Conservation (phyloP, 2,888 invertebrate species). For the Cyrtodaria siliqua region DNA sequence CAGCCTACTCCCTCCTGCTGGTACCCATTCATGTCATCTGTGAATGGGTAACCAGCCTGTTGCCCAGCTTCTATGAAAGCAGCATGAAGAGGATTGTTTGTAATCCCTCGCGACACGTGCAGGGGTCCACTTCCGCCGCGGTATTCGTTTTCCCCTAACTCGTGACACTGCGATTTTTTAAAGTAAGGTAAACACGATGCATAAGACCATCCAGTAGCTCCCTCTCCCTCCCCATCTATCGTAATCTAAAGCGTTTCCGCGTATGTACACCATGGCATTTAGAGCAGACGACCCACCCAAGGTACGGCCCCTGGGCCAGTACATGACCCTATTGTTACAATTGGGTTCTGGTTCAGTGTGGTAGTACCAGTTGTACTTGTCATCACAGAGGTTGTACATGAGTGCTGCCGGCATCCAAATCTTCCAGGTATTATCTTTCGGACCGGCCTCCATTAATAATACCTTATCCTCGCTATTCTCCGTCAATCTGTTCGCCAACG, state of each 20-base stretch:
- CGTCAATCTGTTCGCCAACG: constrained; percentile 86
- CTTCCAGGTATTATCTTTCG: constrained; percentile 86
- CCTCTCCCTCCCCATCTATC: constrained; percentile 92
- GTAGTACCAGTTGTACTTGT: constrained; percentile 86
- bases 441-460: constrained; percentile 87
- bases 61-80: constrained; percentile 86
- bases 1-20: constrained; percentile 87
- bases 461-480: constrained; percentile 83
- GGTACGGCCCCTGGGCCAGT: constrained; percentile 88
- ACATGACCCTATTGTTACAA: constrained; percentile 86
- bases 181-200: constrained; percentile 91
- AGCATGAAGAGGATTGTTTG: constrained; percentile 86
- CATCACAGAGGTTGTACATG: constrained; percentile 87
- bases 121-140: constrained; percentile 86
- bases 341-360: constrained; percentile 86
- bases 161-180: constrained; percentile 87
- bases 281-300: constrained; percentile 94
- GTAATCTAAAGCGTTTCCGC: constrained; percentile 91
- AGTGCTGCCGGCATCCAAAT: constrained; percentile 88
- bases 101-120: constrained; percentile 85
- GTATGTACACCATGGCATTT: constrained; percentile 93
- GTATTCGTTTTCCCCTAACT: constrained; percentile 86
- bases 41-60: constrained; percentile 86
- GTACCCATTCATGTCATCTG: constrained; percentile 87
- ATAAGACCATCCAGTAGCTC: constrained; percentile 93